phyloP scores from a whole-genome alignment of 2,797 vertebrate species.

The Danio jaintianensis region DNA sequence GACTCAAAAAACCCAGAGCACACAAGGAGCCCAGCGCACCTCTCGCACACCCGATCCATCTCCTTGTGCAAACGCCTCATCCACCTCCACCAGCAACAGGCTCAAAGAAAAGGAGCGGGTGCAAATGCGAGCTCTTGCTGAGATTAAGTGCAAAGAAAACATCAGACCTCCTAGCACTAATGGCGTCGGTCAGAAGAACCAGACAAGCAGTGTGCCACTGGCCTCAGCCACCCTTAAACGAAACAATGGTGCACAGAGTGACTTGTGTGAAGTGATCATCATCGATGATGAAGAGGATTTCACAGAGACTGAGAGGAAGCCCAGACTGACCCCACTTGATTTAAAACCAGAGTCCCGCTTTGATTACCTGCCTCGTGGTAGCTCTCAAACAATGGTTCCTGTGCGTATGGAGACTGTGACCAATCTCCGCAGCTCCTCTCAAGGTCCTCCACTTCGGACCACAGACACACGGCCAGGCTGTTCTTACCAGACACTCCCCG shows the following conservation, averaged over 20 bases:
- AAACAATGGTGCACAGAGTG: conserved; percentile 75
- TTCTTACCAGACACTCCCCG: conserved; percentile 75
- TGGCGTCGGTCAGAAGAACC: conserved; percentile 73
- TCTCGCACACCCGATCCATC: conserved; percentile 54
- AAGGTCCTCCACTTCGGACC: conserved; percentile 73
- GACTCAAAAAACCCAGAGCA: conserved; percentile 71
- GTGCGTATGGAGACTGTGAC: conserved; percentile 80
- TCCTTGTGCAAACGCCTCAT: conserved; percentile 56
- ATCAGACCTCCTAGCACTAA: conserved; percentile 76
- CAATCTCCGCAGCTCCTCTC: conserved; percentile 77
- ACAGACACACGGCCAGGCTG: conserved; percentile 70
- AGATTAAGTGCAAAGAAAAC: conserved; percentile 75
- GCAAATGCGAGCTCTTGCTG: conserved; percentile 59
- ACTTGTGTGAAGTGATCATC: conserved; percentile 75
- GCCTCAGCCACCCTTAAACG: conserved; percentile 65
- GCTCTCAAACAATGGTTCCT: conserved; percentile 72
- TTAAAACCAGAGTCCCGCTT: conserved; percentile 72
- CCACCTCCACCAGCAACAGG: conserved; percentile 53
- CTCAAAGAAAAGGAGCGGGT: conserved; percentile 72
- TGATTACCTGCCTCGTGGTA: conserved; percentile 83
- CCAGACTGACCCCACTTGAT: conserved; percentile 63
- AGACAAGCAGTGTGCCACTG: conserved; percentile 64
- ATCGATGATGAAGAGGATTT: conserved; percentile 72
- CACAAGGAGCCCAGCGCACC: conserved; percentile 60
- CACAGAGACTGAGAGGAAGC: conserved; percentile 55